Evolutionary conservation across 2,888 invertebrate species (phyloP).

Genomic region (Ommatoiulus sabulosus): DNA sequence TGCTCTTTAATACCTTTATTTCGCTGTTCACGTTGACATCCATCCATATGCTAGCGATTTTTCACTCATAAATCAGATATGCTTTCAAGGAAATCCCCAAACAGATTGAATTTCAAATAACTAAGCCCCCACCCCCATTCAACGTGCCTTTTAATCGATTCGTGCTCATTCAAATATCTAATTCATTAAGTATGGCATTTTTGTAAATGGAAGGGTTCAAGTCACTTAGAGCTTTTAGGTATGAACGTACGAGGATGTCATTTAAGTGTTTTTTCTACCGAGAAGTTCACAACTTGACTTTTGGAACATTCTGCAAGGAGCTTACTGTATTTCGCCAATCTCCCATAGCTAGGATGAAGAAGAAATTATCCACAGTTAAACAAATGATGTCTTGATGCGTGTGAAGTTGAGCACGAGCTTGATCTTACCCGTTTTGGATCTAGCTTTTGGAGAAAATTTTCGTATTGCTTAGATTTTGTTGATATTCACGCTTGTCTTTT

Average conservation of each 20-base stretch:
- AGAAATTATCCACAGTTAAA: too few species aligned
- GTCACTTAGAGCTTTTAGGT: not conserved
- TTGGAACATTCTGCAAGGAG: too few species aligned
- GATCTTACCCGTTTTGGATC: too few species aligned
- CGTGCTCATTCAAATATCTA: slow-evolving; percentile 20
- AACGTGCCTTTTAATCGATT: slow-evolving; percentile 44
- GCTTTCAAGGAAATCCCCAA: slow-evolving; percentile 46
- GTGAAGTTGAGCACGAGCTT: too few species aligned
- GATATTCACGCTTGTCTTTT: not conserved
- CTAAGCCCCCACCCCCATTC: slow-evolving; percentile 37
- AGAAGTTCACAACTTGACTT: too few species aligned
- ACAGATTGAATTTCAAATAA: slow-evolving; percentile 47
- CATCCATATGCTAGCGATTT: slow-evolving; percentile 34
- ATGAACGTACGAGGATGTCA: too few species aligned
- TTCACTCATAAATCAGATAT: slow-evolving; percentile 38
- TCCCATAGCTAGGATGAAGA: too few species aligned
- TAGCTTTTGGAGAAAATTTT: too few species aligned
- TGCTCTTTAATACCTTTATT: slow-evolving; percentile 43
- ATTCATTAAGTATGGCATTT: slow-evolving; percentile 41
- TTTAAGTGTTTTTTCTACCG: too few species aligned
- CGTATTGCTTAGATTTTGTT: not conserved
- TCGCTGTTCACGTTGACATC: slow-evolving; percentile 6
- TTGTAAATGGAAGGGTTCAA: slow-evolving; percentile 5
- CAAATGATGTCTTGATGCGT: too few species aligned
- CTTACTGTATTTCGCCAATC: too few species aligned